Conservation (phyloP, 2,797 vertebrate species). For the Avahi laniger region DNA sequence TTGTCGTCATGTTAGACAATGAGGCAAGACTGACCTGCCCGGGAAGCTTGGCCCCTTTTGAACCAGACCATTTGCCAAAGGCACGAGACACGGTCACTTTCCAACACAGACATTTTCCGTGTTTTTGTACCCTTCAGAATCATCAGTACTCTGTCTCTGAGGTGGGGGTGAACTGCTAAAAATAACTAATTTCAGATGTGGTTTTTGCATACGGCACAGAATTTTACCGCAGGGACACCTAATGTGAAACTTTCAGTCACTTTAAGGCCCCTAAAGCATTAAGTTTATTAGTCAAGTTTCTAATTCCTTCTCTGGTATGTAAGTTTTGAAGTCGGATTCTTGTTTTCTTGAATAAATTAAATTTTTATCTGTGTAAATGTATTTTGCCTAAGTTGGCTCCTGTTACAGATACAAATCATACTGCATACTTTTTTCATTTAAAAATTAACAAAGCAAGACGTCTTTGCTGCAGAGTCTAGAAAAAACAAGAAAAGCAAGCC, state of each 20-base stretch:
- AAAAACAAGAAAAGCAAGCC: neutral
- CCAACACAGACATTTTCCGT: neutral
- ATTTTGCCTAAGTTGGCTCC: neutral
- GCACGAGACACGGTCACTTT: neutral
- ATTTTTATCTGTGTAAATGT: neutral
- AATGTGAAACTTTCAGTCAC: neutral
- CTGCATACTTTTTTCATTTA: neutral
- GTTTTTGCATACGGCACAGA: neutral
- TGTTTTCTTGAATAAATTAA: neutral
- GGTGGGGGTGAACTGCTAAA: neutral
- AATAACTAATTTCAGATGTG: neutral
- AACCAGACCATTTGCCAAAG: neutral
- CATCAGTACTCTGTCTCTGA: neutral
- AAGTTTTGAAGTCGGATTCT: neutral
- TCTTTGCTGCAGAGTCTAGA: neutral
- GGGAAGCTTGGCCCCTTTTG: neutral
- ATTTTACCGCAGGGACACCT: neutral
- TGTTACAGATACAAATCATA: neutral
- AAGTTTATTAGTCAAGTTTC: neutral
- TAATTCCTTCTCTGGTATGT: neutral
- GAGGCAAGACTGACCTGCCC: neutral
- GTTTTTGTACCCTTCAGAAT: neutral
- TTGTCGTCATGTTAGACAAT: neutral
- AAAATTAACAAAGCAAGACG: conserved; percentile 3
- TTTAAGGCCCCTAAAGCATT: neutral